These are phyloP conservation scores for Chrysolina oricalcia DNA, from an alignment of 2,888 invertebrate species.

Conservation along the genomic window DNA sequence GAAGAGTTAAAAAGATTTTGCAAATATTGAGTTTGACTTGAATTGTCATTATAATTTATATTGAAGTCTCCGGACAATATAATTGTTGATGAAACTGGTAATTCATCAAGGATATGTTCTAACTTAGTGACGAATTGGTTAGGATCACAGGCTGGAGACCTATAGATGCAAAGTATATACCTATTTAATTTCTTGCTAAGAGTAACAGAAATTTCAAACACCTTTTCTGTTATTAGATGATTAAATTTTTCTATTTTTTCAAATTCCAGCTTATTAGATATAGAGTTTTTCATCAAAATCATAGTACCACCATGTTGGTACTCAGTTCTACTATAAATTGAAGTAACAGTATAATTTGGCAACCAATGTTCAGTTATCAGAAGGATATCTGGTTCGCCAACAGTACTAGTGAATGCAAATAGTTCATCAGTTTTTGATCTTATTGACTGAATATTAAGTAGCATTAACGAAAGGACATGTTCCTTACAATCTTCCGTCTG, in stretches of 20 bases:
- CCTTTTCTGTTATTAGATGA: neutral
- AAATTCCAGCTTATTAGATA: neutral
- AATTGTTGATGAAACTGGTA: neutral
- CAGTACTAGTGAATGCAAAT: neutral
- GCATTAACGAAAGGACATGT: neutral
- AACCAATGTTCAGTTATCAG: slow-evolving; percentile 3
- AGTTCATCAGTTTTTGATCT: neutral
- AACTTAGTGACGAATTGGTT: neutral
- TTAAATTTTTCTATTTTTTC: neutral
- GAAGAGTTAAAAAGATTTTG: neutral
- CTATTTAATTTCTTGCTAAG: neutral
- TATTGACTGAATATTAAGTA: slow-evolving; percentile 3
- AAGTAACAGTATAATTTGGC: too few relatives aligned
- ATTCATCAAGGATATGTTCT: neutral
- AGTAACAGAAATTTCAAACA: neutral
- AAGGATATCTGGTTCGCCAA: slow-evolving; percentile 1
- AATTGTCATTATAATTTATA: neutral
- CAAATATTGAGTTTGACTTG: neutral
- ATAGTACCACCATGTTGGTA: neutral
- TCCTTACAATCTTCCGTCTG: too few relatives aligned
- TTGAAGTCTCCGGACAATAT: neutral
- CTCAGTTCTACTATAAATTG: too few relatives aligned
- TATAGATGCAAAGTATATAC: neutral
- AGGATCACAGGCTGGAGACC: neutral
- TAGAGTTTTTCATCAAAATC: neutral